A percentile compares a stretch with the other conserved stretches of the same genome.
phyloP scores from a whole-genome alignment of 1,140 invertebrate genomes.

The Olivierus martensii region DNA sequence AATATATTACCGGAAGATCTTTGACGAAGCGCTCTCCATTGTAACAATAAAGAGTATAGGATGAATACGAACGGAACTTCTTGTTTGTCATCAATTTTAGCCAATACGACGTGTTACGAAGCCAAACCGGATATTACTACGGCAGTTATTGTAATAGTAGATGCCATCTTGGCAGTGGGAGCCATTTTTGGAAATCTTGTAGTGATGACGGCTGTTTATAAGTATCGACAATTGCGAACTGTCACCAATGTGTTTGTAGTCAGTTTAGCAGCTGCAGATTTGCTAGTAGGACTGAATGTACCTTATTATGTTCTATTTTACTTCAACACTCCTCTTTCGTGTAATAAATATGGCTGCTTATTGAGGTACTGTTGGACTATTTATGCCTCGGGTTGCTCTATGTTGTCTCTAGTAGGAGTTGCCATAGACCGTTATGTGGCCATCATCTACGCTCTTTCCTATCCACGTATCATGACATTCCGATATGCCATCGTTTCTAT shows the following conservation, averaged over 20 bases:
- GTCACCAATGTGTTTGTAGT: conserved; percentile 64
- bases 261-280: conserved; percentile 56
- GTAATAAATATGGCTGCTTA: conserved; percentile 16
- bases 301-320: conserved; percentile 48
- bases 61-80: background rate
- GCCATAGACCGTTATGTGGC: conserved; percentile 63
- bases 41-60: too few species aligned
- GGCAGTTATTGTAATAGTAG: conserved; percentile 9
- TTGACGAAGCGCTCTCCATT: too few species aligned
- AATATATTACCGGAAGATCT: too few species aligned
- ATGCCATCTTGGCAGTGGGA: conserved; percentile 12
- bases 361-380: conserved; percentile 20
- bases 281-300: conserved; percentile 58
- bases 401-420: conserved; percentile 18
- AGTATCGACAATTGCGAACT: conserved; percentile 51
- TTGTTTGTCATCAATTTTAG: background rate
- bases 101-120: conserved; percentile 1
- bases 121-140: background rate
- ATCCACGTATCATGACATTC: conserved; percentile 12
- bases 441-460: conserved; percentile 64
- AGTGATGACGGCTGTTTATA: conserved; percentile 49
- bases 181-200: conserved; percentile 24
- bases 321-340: conserved; percentile 14
- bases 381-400: conserved; percentile 18
- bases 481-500: conserved; percentile 7